Percentiles rank a stretch among this genome's conserved stretches.
Conservation (phyloP, 1,140 invertebrate genomes). For the Anoplophora glabripennis region DNA sequence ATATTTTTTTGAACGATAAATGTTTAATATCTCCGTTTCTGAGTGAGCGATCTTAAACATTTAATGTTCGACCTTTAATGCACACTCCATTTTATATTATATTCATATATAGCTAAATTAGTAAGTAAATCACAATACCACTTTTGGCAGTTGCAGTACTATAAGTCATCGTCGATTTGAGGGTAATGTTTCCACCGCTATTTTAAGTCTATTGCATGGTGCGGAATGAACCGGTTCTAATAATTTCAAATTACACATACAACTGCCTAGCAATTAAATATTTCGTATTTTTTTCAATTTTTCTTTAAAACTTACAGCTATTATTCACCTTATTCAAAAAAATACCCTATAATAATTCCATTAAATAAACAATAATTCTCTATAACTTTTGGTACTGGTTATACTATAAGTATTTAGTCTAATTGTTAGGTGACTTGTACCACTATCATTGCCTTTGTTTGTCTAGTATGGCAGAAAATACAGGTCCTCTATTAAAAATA, state of each 20-base stretch:
- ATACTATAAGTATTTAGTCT: constrained; percentile 29
- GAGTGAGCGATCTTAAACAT: constrained; percentile 7
- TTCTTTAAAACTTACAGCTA: constrained; percentile 21
- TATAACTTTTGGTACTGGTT: constrained; percentile 29
- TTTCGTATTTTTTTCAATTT: constrained; percentile 13
- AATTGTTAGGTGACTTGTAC: constrained; percentile 25
- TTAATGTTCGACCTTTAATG: constrained; percentile 32
- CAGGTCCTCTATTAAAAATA: not conserved
- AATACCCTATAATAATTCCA: constrained; percentile 28
- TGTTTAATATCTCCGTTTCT: not conserved
- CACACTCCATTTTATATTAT: constrained; percentile 38
- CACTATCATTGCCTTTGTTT: constrained; percentile 21
- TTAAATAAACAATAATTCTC: constrained; percentile 32
- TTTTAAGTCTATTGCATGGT: too few species aligned
- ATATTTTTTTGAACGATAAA: constrained; percentile 19
- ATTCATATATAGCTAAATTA: constrained; percentile 30
- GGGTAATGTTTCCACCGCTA: not conserved
- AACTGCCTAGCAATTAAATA: not conserved
- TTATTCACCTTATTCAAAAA: constrained; percentile 22
- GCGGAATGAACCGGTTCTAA: too few species aligned
- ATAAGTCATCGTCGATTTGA: constrained; percentile 4
- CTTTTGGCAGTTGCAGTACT: constrained; percentile 16
- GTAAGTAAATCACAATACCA: constrained; percentile 39
- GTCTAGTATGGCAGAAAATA: not conserved
- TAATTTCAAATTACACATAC: not conserved